Base-by-base conservation (phyloP, 1,140 invertebrate genomes). In the Drosophila quadrilineata region DNA sequence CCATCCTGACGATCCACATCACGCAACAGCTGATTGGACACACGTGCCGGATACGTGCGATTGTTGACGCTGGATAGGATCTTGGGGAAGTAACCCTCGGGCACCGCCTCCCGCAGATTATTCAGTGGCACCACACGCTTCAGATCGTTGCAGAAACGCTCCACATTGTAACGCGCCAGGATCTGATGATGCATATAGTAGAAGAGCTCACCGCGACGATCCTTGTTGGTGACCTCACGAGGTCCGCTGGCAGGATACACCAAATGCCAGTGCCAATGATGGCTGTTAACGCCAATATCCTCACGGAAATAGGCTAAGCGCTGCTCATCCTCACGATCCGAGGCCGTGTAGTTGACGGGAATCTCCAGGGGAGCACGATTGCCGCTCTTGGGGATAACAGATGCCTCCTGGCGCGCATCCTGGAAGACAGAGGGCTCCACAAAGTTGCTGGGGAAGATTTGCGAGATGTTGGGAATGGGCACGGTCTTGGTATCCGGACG, bases 221-320 rank as follows among this genome's bases (percentile, higher is more conserved):
- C 92, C 79, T 94, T 94, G 26, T 90, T 88, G 3, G 93, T 92
- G 19, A 93, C 91, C 16, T 87, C 79, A 0, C 33, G 29, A 3
- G 90, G 82, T 6, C 90, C 91, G 24, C 91, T 89, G 33, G 75
- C 79, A 9, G 94, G 93, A 71, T 94, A 94, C 0, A 94, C 92
- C 48, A 94, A 84, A 89, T 95, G 94, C 94, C 94, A 95, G 75
- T 94, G 93, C 93, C 93, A 94, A 68, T 95, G 94, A 75, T 94
- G 94, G 24, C 93, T 91, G 71, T 94, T 94, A 9, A 94, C 89
- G 6, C 93, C 93, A 17, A 89, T 89, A 49, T 89, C 88, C 53
- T 89, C 87, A 3, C 94, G 91, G 90, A 92, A 94, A 70, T 94
- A 94, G 0, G 93, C 91, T 40, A 94, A 31, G 6, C 93, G 91